phyloP scores from a whole-genome alignment of 2,888 invertebrate species.

The Mylabris sibirica region DNA sequence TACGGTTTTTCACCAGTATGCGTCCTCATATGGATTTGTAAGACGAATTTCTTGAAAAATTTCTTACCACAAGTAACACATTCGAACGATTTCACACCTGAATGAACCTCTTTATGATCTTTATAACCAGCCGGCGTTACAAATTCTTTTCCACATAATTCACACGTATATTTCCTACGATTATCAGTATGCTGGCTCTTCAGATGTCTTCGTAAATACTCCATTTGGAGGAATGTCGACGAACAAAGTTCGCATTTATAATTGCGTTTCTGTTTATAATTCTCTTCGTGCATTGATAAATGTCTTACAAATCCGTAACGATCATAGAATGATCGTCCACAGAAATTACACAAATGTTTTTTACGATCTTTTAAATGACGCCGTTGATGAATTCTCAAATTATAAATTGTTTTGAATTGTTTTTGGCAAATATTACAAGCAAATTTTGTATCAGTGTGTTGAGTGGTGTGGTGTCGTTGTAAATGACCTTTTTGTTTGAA shows the following conservation, averaged over 20 bases:
- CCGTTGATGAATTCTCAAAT: not conserved
- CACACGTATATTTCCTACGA: constrained; percentile 45
- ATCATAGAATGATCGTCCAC: not conserved
- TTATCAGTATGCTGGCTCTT: constrained; percentile 35
- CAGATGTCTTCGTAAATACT: constrained; percentile 34
- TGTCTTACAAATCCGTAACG: not conserved
- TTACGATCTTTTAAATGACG: not conserved
- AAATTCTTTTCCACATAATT: constrained; percentile 55
- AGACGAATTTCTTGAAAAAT: not conserved
- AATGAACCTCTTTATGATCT: constrained; percentile 50
- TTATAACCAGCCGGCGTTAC: constrained; percentile 49
- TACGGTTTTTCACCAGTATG: constrained; percentile 39
- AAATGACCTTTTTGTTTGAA: constrained; percentile 63
- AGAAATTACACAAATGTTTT: not conserved
- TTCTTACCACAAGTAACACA: constrained; percentile 55
- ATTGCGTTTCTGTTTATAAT: not conserved
- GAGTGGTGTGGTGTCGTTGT: constrained; percentile 30
- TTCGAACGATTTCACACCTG: constrained; percentile 61
- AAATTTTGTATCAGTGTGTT: constrained; percentile 3
- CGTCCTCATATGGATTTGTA: constrained; percentile 12
- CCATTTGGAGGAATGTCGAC: constrained; percentile 32
- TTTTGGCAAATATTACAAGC: constrained; percentile 1
- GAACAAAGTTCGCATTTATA: constrained; percentile 36
- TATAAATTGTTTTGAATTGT: not conserved
- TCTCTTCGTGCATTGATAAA: not conserved